Conservation (phyloP, 1,140 invertebrate genomes). For the Drosophila ficusphila region DNA sequence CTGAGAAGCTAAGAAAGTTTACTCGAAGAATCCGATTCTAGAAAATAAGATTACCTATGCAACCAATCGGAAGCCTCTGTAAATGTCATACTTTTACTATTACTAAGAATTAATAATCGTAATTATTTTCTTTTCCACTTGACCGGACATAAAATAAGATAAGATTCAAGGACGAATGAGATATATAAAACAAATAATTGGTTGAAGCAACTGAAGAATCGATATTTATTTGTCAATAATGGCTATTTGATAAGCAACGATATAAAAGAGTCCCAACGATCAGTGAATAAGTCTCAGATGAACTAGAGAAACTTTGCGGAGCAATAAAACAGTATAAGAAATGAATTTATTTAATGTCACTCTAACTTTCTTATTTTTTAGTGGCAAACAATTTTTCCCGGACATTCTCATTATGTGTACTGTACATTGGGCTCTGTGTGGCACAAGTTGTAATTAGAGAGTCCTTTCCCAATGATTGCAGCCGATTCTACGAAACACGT, state of each 20-base stretch:
- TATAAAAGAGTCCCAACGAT: not conserved
- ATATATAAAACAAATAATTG: not conserved
- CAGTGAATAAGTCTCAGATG: not conserved
- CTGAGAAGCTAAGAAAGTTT: no score
- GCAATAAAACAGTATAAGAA: slow-evolving; percentile 4
- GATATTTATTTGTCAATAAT: slow-evolving; percentile 21
- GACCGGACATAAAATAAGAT: slow-evolving; percentile 23
- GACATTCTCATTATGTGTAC: not conserved
- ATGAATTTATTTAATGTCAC: not conserved
- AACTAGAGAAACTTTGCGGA: not conserved
- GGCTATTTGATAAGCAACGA: not conserved
- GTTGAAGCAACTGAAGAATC: not conserved
- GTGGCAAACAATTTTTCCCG: slow-evolving; percentile 5
- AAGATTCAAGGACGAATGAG: slow-evolving; percentile 18
- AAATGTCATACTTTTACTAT: not conserved
- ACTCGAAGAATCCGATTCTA: not conserved
- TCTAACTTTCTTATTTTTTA: not conserved
- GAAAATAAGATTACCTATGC: not conserved
- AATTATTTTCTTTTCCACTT: slow-evolving; percentile 9
- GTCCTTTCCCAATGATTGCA: slow-evolving; percentile 41
- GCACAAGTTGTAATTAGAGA: not conserved
- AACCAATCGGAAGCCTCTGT: not conserved
- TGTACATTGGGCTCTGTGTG: not conserved
- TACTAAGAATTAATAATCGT: not conserved
- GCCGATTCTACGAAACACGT: slow-evolving; percentile 20